Conservation (phyloP, 2,888 invertebrate genomes). For the Mimachlamys varia region DNA sequence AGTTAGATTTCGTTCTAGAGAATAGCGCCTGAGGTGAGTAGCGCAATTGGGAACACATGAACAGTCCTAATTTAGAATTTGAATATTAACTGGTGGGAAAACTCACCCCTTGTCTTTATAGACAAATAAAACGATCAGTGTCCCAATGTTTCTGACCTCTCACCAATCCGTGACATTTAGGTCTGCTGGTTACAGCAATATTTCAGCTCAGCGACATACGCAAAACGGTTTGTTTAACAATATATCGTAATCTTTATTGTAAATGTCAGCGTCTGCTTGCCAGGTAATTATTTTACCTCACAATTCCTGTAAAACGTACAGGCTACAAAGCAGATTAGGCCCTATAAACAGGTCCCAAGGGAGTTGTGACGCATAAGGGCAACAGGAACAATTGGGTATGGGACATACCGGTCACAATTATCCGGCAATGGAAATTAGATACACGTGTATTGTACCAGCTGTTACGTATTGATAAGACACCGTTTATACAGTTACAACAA, state of each 20-base stretch:
- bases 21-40: not conserved
- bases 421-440: not conserved
- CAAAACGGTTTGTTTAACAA: no score
- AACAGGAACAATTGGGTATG: not conserved
- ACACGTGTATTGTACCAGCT: not conserved
- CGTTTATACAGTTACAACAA: not conserved
- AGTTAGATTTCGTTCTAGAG: no score
- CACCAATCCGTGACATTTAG: no score
- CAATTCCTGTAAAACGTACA: not conserved
- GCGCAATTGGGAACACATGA: not conserved
- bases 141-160: no score
- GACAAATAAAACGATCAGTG: no score
- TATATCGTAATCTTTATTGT: not conserved
- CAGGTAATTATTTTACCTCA: not conserved
- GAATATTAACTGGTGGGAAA: no score
- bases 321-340: not conserved
- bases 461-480: not conserved
- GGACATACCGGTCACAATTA: not conserved
- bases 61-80: no score
- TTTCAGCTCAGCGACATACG: no score
- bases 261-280: not conserved
- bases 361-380: not conserved
- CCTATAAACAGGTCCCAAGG: not conserved
- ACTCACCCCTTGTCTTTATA: no score
- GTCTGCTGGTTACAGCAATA: no score